These are phyloP conservation scores for Cephalopachus bancanus DNA, from an alignment of 2,797 vertebrate genomes.

Conservation along the genomic window DNA sequence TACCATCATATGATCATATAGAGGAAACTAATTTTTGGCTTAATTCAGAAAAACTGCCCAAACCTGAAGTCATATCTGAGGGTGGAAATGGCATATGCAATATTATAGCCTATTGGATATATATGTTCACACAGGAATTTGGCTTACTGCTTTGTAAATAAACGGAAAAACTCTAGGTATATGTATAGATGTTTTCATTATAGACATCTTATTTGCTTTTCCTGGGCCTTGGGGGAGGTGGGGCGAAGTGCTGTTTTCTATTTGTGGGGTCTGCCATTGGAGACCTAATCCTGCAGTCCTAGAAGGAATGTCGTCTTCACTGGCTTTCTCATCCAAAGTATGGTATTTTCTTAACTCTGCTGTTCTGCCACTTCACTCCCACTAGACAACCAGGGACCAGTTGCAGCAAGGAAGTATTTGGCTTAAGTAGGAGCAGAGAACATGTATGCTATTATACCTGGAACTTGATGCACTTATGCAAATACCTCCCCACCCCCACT, in stretches of 20 bases:
- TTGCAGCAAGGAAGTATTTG: background rate
- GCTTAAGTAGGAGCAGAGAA: slow-evolving; percentile 21
- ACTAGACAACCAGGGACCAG: background rate
- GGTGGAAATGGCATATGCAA: slow-evolving; percentile 9
- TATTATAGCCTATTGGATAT: slow-evolving; percentile 28
- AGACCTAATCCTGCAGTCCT: slow-evolving; percentile 43
- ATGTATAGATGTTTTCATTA: slow-evolving; percentile 63
- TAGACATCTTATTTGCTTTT: slow-evolving; percentile 61
- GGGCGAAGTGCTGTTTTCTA: slow-evolving; percentile 50
- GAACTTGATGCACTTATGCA: slow-evolving; percentile 53
- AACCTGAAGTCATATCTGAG: slow-evolving; percentile 43
- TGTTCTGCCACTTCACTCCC: background rate
- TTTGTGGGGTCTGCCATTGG: background rate
- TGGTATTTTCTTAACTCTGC: slow-evolving; percentile 46
- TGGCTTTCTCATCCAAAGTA: slow-evolving; percentile 4
- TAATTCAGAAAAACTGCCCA: slow-evolving; percentile 51
- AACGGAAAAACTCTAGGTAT: slow-evolving; percentile 74
- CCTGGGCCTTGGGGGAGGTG: slow-evolving; percentile 8
- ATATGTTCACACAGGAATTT: slow-evolving; percentile 61
- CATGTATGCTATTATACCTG: background rate
- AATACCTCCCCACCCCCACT: background rate
- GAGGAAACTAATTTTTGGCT: slow-evolving; percentile 59
- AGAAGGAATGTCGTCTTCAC: background rate
- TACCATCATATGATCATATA: slow-evolving; percentile 48
- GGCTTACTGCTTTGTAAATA: slow-evolving; percentile 82